Evolutionary conservation across 2,113 vertebrate species (phyloP), one percentile per base, ranked within the genome.

Genomic region (Pyxicephalus adspersus): DNA sequence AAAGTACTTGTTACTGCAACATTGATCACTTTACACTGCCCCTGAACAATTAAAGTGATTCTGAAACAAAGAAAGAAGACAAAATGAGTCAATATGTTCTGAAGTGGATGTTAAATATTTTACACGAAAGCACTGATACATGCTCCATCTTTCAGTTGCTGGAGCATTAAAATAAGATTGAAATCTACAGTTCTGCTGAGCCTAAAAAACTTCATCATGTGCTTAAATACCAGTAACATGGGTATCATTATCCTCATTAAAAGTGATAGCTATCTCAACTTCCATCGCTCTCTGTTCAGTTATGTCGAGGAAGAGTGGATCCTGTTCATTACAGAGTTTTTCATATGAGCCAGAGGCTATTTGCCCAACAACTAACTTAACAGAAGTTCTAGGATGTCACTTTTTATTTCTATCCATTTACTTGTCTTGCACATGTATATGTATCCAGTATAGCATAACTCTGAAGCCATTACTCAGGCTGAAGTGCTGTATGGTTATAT

Each of bases 101-200:
- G 57, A 81, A 73, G 60, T 38, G 70, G 26, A 38, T 64, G 61
- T 74, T 73, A 81, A 73, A 74, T 81, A 72, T 81, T 64, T 81
- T 54, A 63, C 38, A 73, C 57, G 19, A 72, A 54, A 29, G 22
- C 68, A 25, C 11, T 45, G 16, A 64, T 34, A 81, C 15, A 73
- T 20, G 28, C 68, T 25, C n/a, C n/a, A 29, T 71, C 31, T 63
- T 61, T 29, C 52, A 26, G 73, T 38, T 31, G 19, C 18, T 17
- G 11, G 17, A 57, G 26, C 60, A 65, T 57, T 80, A 65, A 73
- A 67, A 64, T 28, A 22, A 34, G 57, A 29, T 34, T 64, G 0
- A 55, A 54, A 71, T 71, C 8, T 52, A 71, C 15, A 51, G 29
- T 80, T 55, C 52, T 67, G 25, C 63, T 31, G 58, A 66, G 55